Evolutionary conservation across 2,888 invertebrate species (phyloP).

Genomic region (Thyatira batis): DNA sequence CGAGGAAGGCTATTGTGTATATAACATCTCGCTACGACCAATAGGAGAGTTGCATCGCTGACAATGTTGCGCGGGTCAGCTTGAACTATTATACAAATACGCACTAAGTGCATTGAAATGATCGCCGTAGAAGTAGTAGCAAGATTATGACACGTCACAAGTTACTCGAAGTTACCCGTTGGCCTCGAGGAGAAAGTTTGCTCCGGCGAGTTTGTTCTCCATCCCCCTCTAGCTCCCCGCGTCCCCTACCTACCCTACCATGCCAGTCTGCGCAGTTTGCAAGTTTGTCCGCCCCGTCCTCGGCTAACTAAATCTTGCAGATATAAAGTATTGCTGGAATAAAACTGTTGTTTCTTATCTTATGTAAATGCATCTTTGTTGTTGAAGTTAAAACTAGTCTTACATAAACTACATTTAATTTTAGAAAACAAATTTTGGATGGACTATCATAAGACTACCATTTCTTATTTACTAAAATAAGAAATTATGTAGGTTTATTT

Average conservation of each 20-base stretch:
- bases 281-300: constrained; percentile 45
- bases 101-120: constrained; percentile 12
- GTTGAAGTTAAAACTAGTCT: neutral
- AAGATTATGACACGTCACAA: constrained; percentile 65
- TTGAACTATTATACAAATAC: too few species aligned
- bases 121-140: constrained; percentile 37
- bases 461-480: too few species aligned
- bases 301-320: constrained; percentile 42
- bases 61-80: too few species aligned
- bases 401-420: neutral
- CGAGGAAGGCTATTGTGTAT: too few species aligned
- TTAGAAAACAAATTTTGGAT: neutral
- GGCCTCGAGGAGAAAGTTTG: constrained; percentile 63
- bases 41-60: too few species aligned
- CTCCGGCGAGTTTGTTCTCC: constrained; percentile 46
- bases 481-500: too few species aligned
- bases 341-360: neutral
- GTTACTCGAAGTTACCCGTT: constrained; percentile 39
- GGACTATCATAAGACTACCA: neutral
- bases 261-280: constrained; percentile 56
- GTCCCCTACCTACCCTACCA: constrained; percentile 10
- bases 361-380: neutral
- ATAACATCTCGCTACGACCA: too few species aligned
- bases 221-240: constrained; percentile 18
- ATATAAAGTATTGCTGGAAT: constrained; percentile 40